Base-by-base conservation (phyloP, 2,797 vertebrate genomes). In the Xiphorhynchus erythropygius region DNA sequence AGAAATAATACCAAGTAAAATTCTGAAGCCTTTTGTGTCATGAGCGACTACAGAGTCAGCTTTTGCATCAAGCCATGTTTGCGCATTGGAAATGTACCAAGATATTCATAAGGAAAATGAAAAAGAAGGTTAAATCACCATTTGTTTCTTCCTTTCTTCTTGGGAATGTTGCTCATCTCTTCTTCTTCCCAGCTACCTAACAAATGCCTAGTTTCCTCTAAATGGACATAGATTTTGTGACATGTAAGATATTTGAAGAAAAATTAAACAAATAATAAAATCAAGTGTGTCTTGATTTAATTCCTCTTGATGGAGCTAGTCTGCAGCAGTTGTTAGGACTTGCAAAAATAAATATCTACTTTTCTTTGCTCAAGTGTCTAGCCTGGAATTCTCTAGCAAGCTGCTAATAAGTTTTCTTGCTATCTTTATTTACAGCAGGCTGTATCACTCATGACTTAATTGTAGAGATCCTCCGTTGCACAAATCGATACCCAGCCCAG, bases 391-490 rank as follows among this genome's bases (percentile, higher is more conserved):
- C 88, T 96, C 33, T 53, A 57, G 73, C 56, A 96, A 89, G 25
- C 62, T 94, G 18, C 71, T 93, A 76, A 69, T 96, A 90, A 95
- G 93, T 92, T 93, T 75, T 93, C 82, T 84, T 82, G 85, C 96
- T 93, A 65, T 86, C 76, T 97, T 96, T 97, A 79, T 95, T 97
- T 98, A 93, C 93, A 98, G 97, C 97, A 95, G 96, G 95, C 88
- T 97, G 86, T 94, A 95, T 95, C 88, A 96, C 96, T 94, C 93
- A 41, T 55, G 96, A 98, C 89, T 96, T 98, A 93, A 97, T 97
- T 92, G 92, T 46, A 79, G 95, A 97, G 92, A 95, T 97, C 75
- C 94, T 98, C 28, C 65, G 4, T 27, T 79, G 39, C 88, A 90
- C 83, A 70, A 95, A 93, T 96, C 96, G 37, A 93, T 93, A 75